Conservation (phyloP, 2,113 vertebrate species). For the Theropithecus gelada region DNA sequence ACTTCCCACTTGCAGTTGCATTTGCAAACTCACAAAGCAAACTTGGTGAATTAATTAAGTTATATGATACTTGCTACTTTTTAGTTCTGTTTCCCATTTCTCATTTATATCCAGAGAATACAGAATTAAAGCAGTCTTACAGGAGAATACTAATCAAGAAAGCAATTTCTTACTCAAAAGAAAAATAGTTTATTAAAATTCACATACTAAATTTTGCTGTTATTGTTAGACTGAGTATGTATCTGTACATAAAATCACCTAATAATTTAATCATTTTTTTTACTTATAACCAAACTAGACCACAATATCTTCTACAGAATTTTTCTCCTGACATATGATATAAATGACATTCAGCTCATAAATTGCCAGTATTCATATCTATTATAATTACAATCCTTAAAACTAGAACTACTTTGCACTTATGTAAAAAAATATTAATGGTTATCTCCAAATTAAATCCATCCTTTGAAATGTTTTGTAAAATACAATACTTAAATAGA, state of each 20-base stretch:
- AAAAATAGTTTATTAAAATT: background rate
- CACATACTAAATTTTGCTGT: background rate
- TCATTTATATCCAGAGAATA: background rate
- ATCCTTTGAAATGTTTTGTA: background rate
- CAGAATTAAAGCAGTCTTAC: background rate
- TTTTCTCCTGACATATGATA: background rate
- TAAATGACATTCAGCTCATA: background rate
- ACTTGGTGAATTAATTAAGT: constrained; percentile 28
- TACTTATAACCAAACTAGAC: background rate
- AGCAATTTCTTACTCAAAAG: background rate
- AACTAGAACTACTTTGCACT: background rate
- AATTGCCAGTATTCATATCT: background rate
- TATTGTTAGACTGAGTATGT: background rate
- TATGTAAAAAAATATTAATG: background rate
- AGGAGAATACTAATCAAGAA: background rate
- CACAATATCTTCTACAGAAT: background rate
- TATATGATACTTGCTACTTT: background rate
- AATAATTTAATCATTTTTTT: background rate
- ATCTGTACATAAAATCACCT: background rate
- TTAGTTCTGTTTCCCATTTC: constrained; percentile 9
- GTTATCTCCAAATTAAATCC: background rate
- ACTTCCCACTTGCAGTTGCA: background rate
- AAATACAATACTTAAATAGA: background rate
- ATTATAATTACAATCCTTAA: background rate
- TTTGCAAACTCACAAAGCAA: constrained; percentile 31